Base-by-base conservation (phyloP, 2,797 vertebrate genomes). In the Martes flavigula region DNA sequence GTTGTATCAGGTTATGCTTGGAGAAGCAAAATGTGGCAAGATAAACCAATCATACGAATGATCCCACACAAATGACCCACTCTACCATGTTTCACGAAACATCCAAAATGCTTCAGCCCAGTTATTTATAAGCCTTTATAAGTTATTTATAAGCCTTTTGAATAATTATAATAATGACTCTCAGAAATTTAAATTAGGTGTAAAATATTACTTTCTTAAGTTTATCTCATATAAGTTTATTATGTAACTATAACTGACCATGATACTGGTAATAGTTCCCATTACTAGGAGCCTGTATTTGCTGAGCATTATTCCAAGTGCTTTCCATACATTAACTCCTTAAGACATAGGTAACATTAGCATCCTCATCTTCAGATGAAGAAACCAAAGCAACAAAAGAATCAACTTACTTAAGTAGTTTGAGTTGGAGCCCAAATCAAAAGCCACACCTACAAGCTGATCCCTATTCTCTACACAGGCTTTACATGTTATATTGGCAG, bases 401-500 rank as follows among this genome's bases (percentile, higher is more conserved):
- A 20, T 40, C 35, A 20, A 38, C 13, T 79, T 11, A 43, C 21
- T 48, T 81, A 78, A 77, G 18, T 25, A 48, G 46, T 66, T 54
- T 18, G 38, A 85, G 23, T 62, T 60, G 32, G 35, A 91, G 25
- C 48, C 68, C 51, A 78, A 4, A 48, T 17, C 46, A 91, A 54
- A 54, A 86, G 17, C 20, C 43, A 94, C 25, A 78, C 12, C 40
- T 82, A 35, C 5, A 68, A 32, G 21, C 51, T 1, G 20, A 64
- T 5, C 27, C 40, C 35, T 62, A 5, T 17, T 58, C 25, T 46
- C 13, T 18, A 25, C 3, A 70, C 38, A 83, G n/a, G 7, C 11
- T 97, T 68, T 94, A 87, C 43, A 79, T n/a, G 90, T 70, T 90
- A 60, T 25, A 85, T 72, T 96, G 96, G 78, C 88, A 96, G 8